These are phyloP conservation scores for Agriopis aurantiaria DNA, from an alignment of 2,888 invertebrate species.

Conservation along the genomic window DNA sequence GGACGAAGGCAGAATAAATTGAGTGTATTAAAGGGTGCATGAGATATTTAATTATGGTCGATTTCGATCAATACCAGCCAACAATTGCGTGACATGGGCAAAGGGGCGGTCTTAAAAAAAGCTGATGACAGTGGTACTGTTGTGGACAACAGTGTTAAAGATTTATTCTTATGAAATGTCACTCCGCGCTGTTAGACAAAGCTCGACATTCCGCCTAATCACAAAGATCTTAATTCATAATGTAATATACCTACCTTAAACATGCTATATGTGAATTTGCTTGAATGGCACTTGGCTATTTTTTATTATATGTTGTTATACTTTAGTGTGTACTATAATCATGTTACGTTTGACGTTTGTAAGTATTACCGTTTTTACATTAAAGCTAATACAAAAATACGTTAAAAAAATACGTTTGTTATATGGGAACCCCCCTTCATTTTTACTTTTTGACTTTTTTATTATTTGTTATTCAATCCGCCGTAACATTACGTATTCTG, in stretches of 20 bases:
- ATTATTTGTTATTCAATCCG: too few relatives aligned
- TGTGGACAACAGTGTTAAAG: constrained; percentile 45
- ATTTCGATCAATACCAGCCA: constrained; percentile 73
- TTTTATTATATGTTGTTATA: too few relatives aligned
- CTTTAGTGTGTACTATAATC: too few relatives aligned
- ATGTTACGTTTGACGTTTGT: too few relatives aligned
- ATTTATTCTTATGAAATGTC: neutral
- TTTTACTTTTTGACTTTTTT: too few relatives aligned
- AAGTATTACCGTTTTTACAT: too few relatives aligned
- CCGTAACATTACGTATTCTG: too few relatives aligned
- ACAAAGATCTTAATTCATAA: neutral
- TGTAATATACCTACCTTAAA: neutral
- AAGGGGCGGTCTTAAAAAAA: constrained; percentile 66
- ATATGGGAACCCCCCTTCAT: too few relatives aligned
- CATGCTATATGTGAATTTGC: too few relatives aligned
- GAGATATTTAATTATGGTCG: constrained; percentile 82
- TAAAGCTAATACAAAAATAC: too few relatives aligned
- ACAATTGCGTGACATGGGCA: constrained; percentile 78
- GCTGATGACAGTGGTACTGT: constrained; percentile 53
- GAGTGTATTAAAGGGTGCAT: constrained; percentile 77
- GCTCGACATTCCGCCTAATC: neutral
- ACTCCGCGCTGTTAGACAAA: neutral
- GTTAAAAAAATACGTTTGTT: too few relatives aligned
- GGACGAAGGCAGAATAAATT: constrained; percentile 76
- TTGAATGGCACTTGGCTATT: too few relatives aligned